Conservation (phyloP, 2,113 vertebrate genomes). For the Callorhinus ursinus region DNA sequence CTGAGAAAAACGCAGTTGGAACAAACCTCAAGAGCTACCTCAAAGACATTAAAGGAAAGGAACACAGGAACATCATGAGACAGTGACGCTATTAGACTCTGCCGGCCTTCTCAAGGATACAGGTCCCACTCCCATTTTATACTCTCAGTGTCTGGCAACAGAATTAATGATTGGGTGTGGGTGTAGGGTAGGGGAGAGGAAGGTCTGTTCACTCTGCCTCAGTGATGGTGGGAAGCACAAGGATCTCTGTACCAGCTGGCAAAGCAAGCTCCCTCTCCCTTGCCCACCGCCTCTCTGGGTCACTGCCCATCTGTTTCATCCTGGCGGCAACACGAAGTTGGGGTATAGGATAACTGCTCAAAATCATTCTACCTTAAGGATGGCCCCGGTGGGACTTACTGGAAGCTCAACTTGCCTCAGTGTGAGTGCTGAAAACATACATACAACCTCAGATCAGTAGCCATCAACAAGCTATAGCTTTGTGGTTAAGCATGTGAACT, state of each 20-base stretch:
- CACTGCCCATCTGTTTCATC: conserved; percentile 50
- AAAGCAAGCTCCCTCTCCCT: neutral
- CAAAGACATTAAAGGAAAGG: neutral
- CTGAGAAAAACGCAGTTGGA: neutral
- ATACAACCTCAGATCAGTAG: neutral
- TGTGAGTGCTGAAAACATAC: conserved; percentile 7
- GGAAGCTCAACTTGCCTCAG: neutral
- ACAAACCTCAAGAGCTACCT: neutral
- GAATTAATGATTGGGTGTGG: neutral
- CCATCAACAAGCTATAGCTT: neutral
- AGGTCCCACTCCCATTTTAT: neutral
- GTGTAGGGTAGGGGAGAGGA: neutral
- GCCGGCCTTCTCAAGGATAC: neutral
- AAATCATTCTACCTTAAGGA: conserved; percentile 15
- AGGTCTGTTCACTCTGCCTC: neutral
- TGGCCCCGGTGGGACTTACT: neutral
- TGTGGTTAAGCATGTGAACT: neutral
- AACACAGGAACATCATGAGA: neutral
- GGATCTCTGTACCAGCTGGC: neutral
- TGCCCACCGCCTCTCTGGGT: conserved; percentile 3
- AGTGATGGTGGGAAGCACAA: neutral
- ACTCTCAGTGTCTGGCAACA: neutral
- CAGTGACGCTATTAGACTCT: neutral
- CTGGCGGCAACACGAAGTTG: neutral
- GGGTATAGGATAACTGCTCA: conserved; percentile 35